Evolutionary conservation across 2,888 invertebrate species (phyloP), one percentile per base, ranked within the genome.

Genomic region (Trissonchulus latispiculum): DNA sequence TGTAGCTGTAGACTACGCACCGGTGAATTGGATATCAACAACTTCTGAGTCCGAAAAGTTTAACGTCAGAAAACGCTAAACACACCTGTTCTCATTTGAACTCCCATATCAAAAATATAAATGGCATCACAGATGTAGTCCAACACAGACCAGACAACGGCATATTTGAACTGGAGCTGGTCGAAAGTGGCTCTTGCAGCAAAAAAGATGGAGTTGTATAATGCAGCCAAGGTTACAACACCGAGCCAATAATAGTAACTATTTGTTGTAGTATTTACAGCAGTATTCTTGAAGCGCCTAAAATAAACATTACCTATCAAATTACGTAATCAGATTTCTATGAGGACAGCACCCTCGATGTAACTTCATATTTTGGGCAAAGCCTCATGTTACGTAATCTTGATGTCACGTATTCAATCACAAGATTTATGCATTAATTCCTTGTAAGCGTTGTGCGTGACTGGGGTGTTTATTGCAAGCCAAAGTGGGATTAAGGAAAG

Each of bases 121-220:
- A 95, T 89, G 74, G 88, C 85, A 86, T 96, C 96, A 85, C 91
- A 91, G 77, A 90, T 81, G 84, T 93, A 92, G 85, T 96, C 96
- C 80, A 93, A 83, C 32, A 88, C 85, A 83, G 90, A 90, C 95
- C 95, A 95, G 2, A 90, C 81, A 23, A 85, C 84, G n/a, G 89
- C 87, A 33, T 18, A 88, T 67, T 88, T 85, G 79, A 90, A 89
- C 85, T 95, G 92, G 79, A 95, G 87, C 83, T 95, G 91, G 90
- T 91, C 91, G 85, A 95, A 96, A 2, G 94, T 92, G 1, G 91
- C 89, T 73, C 95, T 88, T 23, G 93, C 92, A 80, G 95, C 89
- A 77, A 95, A 91, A 84, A 95, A 91, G 71, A 94, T 87, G 79
- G 93, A 86, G 84, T 96, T 96, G 87, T 96, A 96, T 71, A 94